Percentiles rank a stretch among this genome's conserved stretches.
Evolutionary conservation across 2,797 vertebrate genomes (phyloP).

Genomic region (Scarus forsteni): DNA sequence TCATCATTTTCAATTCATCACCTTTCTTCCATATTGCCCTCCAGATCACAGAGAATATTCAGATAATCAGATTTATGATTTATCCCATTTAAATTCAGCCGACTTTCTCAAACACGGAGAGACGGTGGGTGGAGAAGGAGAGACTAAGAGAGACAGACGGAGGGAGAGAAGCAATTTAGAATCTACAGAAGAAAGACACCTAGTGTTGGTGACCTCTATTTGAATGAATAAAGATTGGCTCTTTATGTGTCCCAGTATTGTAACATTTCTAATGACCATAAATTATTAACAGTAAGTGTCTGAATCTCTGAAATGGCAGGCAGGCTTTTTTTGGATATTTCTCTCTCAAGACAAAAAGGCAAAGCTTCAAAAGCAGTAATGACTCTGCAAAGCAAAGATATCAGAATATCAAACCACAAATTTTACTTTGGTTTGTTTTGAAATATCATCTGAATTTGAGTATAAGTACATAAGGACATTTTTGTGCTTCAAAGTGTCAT

Average conservation of each 20-base stretch:
- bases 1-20: constrained; percentile 83
- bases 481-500: too few relatives aligned
- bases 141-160: constrained; percentile 37
- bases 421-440: neutral
- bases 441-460: neutral
- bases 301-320: constrained; percentile 38
- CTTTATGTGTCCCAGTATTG: constrained; percentile 73
- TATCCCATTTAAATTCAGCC: constrained; percentile 86
- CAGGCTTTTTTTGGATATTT: constrained; percentile 24
- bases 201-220: constrained; percentile 80
- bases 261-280: constrained; percentile 76
- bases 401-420: constrained; percentile 3
- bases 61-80: constrained; percentile 86
- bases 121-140: constrained; percentile 62
- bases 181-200: constrained; percentile 75
- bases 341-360: constrained; percentile 19
- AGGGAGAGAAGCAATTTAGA: constrained; percentile 75
- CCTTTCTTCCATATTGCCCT: constrained; percentile 78
- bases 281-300: constrained; percentile 72
- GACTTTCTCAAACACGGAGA: constrained; percentile 74
- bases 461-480: too few relatives aligned
- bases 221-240: constrained; percentile 83
- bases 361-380: constrained; percentile 12
- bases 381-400: neutral
- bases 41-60: constrained; percentile 84